Percentiles rank a stretch among this genome's conserved stretches.
Conservation (phyloP, 2,113 vertebrate species). For the Gavia stellata region DNA sequence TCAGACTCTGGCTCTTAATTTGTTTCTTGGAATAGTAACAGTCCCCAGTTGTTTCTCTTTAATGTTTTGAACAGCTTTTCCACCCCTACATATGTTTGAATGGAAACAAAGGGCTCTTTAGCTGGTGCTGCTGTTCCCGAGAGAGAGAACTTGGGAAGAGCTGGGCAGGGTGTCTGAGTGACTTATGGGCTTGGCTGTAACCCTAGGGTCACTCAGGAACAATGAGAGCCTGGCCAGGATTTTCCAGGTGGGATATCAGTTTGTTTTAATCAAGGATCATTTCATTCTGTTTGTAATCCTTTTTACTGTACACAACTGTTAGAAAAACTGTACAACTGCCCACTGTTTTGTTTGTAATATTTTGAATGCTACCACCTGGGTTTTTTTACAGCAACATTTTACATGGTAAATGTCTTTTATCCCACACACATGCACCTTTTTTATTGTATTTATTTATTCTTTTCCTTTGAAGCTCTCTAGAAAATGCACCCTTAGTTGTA, state of each 20-base stretch:
- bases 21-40: slow-evolving; percentile 49
- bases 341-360: not conserved
- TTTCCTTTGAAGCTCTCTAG: slow-evolving; percentile 30
- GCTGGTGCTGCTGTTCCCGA: not conserved
- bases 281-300: not conserved
- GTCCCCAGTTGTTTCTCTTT: slow-evolving; percentile 35
- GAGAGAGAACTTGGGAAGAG: not conserved
- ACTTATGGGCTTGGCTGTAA: not conserved
- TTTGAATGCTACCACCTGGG: not conserved
- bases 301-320: not conserved
- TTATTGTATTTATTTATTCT: not conserved
- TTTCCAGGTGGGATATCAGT: slow-evolving; percentile 48
- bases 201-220: not conserved
- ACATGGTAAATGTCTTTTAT: not conserved
- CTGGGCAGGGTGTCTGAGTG: not conserved
- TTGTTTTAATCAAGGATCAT: not conserved
- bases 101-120: slow-evolving; percentile 52
- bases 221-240: slow-evolving; percentile 5
- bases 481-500: not conserved
- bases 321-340: not conserved
- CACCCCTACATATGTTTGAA: not conserved
- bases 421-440: not conserved
- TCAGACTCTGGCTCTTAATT: not conserved
- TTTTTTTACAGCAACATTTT: not conserved
- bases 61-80: slow-evolving; percentile 54